Evolutionary conservation across 35 echinoderm and acorn worm species (phyloP), one percentile per base, ranked within the genome.

Genomic region (Hemicentrotus pulcherrimus): DNA sequence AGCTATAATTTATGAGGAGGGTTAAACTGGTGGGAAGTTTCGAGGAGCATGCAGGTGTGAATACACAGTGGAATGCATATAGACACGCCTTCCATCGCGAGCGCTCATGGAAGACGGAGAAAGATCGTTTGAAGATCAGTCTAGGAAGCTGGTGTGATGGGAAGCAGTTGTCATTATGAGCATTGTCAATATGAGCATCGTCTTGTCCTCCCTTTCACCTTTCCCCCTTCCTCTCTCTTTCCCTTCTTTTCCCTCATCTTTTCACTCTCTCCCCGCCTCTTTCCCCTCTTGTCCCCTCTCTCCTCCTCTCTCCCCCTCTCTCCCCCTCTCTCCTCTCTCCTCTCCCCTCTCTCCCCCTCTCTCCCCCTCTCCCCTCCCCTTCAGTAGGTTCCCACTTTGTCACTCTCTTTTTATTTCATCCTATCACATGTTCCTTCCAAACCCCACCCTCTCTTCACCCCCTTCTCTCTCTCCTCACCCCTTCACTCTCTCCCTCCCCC

Each of bases 41-140:
- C 65, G 0, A 78, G 65, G 4, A 78, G 65, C 65, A 78, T 78
- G 65, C 65, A 78, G 65, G 65, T 78, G 65, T 78, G 65, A 78
- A 78, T 78, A 78, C 65, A 78, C 65, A 78, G 65, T 78, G 65
- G 65, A 78, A 78, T 78, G 65, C 65, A 78, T 78, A 78, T 78
- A 78, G 65, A 78, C 65, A 78, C 65, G 18, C 65, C 52, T 59
- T 14, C 65, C 65, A 78, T 78, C 65, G 15, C 65, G 6, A 78
- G 65, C 65, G 28, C n/a, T 78, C 65, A 22, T 78, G 28, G 65
- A 18, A 78, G 65, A 11, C 50, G 50, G 50, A 13, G 50, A 55
- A 15, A 55, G 50, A 15, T 28, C 2, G 24, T 22, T 28, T 22
- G 19, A 78, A 78, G 65, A 78, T 78, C 24, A n/a, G 19, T 78